Conservation (phyloP, 2,113 vertebrate genomes). For the Mirounga angustirostris region DNA sequence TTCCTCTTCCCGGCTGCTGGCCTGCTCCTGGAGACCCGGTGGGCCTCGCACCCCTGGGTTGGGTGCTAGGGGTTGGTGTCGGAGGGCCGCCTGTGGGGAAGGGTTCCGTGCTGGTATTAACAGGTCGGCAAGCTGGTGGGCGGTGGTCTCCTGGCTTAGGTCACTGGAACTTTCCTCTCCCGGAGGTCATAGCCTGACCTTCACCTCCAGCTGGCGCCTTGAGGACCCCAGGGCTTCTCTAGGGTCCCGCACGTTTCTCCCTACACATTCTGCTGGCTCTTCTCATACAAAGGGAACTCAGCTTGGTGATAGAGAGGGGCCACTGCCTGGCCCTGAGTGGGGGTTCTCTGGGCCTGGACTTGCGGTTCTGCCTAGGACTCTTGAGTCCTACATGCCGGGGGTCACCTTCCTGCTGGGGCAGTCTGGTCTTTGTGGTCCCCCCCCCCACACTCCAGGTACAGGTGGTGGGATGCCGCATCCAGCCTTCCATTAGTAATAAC, state of each 20-base stretch:
- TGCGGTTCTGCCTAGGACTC: background rate
- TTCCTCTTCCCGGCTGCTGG: too few species aligned
- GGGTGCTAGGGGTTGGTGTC: too few species aligned
- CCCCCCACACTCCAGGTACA: background rate
- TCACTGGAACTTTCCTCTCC: background rate
- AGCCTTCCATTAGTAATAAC: fast-evolving
- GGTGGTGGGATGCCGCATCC: background rate
- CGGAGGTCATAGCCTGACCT: background rate
- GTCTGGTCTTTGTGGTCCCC: too few species aligned
- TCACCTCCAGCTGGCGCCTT: background rate
- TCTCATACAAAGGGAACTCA: background rate
- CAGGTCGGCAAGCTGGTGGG: fast-evolving
- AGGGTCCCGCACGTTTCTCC: background rate
- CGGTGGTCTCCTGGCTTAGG: background rate
- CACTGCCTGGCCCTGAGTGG: background rate
- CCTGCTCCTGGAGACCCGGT: background rate
- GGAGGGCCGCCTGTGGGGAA: background rate
- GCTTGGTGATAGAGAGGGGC: too few species aligned
- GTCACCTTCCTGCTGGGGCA: fast-evolving
- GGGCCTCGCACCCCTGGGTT: background rate
- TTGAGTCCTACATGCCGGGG: fast-evolving
- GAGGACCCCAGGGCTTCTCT: background rate
- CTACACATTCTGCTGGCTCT: background rate
- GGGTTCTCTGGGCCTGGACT: background rate
- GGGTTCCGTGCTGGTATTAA: background rate